These are phyloP conservation scores for Nephrotoma appendiculata DNA, from an alignment of 2,888 invertebrate genomes.

Conservation along the genomic window DNA sequence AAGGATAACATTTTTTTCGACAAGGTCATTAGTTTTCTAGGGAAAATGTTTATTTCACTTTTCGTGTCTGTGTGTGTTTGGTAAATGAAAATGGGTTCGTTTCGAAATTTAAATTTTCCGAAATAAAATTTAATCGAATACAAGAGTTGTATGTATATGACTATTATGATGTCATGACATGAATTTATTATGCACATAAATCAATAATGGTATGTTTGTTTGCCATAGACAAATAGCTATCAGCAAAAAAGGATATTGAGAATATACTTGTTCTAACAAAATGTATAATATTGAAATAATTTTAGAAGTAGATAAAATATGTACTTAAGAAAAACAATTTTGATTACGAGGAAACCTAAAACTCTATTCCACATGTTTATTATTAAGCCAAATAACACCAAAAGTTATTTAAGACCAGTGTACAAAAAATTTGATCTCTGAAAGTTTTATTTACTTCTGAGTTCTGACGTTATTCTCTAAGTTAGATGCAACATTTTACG, in stretches of 20 bases:
- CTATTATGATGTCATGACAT: neutral
- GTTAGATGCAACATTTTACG: no score
- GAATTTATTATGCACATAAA: neutral
- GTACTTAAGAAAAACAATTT: no score
- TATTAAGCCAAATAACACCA: no score
- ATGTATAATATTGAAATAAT: no score
- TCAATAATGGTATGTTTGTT: neutral
- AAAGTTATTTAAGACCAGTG: no score
- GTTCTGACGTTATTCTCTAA: no score
- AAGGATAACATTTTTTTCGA: neutral
- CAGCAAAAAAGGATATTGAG: neutral
- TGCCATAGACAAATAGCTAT: neutral
- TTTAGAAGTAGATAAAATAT: no score
- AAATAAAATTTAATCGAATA: neutral
- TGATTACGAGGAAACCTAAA: no score
- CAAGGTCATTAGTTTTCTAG: neutral
- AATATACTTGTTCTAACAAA: no score
- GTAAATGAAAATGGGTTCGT: neutral
- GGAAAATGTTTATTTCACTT: neutral
- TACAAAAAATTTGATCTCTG: no score
- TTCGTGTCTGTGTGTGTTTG: neutral
- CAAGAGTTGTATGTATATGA: neutral
- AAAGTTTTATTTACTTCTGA: no score
- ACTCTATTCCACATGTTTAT: no score
- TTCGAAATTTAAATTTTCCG: neutral